These are phyloP conservation scores for Typhlichthys eigenmanni DNA, from an alignment of 2,797 vertebrate species.

Conservation along the genomic window DNA sequence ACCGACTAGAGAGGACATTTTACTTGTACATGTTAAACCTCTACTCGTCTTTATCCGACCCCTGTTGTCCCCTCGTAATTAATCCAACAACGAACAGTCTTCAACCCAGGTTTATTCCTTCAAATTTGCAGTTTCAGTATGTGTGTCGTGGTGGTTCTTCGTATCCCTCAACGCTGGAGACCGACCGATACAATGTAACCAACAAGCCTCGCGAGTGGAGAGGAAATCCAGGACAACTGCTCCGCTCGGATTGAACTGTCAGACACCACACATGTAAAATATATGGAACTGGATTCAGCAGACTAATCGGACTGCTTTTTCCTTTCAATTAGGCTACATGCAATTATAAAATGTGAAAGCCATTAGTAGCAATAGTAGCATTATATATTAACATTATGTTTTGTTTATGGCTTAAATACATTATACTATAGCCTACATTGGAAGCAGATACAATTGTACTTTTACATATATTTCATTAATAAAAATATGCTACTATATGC, in stretches of 20 bases:
- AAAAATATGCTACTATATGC: conserved; percentile 1
- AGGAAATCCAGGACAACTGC: conserved; percentile 70
- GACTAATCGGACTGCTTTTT: conserved; percentile 21
- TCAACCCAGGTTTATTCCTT: conserved; percentile 74
- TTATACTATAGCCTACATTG: no score
- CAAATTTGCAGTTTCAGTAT: conserved; percentile 56
- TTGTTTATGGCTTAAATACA: no score
- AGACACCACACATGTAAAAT: conserved; percentile 41
- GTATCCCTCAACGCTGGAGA: conserved; percentile 66
- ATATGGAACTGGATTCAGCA: conserved; percentile 65
- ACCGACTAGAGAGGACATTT: conserved; percentile 66
- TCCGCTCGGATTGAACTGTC: conserved; percentile 69
- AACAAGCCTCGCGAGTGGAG: conserved; percentile 64
- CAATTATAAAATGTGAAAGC: neutral
- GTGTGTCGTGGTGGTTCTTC: conserved; percentile 64
- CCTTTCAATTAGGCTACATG: no score
- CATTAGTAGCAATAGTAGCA: no score
- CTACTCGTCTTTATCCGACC: conserved; percentile 40
- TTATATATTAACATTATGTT: no score
- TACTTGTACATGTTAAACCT: conserved; percentile 43
- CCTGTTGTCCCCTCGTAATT: conserved; percentile 51
- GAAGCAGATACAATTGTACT: no score
- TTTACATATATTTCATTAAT: neutral
- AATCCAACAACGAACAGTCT: conserved; percentile 66
- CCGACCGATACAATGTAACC: conserved; percentile 81